phyloP scores from a whole-genome alignment of 2,888 invertebrate genomes.

The Notocelia uddmanniana region DNA sequence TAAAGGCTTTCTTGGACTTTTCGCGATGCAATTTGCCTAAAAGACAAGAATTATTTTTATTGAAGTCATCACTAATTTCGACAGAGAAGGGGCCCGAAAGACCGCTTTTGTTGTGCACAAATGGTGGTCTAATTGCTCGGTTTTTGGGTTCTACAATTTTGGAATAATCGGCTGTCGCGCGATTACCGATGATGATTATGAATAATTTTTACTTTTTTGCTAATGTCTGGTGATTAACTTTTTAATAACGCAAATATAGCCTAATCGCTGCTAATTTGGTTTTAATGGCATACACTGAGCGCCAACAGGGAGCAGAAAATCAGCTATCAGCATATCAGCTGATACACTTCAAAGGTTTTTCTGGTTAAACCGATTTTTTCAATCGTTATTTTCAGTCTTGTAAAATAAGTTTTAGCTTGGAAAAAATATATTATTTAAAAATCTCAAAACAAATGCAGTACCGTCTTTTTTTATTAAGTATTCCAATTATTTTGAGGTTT shows the following conservation, averaged over 20 bases:
- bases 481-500: too few relatives aligned
- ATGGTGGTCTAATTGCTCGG: slow-evolving; percentile 82
- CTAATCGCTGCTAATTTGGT: background rate
- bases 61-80: slow-evolving; percentile 86
- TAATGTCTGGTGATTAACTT: slow-evolving; percentile 19
- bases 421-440: too few relatives aligned
- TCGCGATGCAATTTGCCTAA: slow-evolving; percentile 86
- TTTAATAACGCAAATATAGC: background rate
- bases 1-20: slow-evolving; percentile 85
- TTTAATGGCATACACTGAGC: background rate
- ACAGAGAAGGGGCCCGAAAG: slow-evolving; percentile 67
- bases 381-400: too few relatives aligned
- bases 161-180: slow-evolving; percentile 65
- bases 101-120: slow-evolving; percentile 79
- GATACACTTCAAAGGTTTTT: background rate
- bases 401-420: too few relatives aligned
- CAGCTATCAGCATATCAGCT: background rate
- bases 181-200: slow-evolving; percentile 64
- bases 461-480: too few relatives aligned
- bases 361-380: background rate
- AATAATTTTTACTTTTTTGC: slow-evolving; percentile 47
- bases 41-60: slow-evolving; percentile 87
- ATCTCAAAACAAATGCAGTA: too few relatives aligned
- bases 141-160: slow-evolving; percentile 58
- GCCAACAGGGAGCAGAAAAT: background rate